Base-by-base conservation (phyloP, 2,797 vertebrate species). In the Parambassis ranga region DNA sequence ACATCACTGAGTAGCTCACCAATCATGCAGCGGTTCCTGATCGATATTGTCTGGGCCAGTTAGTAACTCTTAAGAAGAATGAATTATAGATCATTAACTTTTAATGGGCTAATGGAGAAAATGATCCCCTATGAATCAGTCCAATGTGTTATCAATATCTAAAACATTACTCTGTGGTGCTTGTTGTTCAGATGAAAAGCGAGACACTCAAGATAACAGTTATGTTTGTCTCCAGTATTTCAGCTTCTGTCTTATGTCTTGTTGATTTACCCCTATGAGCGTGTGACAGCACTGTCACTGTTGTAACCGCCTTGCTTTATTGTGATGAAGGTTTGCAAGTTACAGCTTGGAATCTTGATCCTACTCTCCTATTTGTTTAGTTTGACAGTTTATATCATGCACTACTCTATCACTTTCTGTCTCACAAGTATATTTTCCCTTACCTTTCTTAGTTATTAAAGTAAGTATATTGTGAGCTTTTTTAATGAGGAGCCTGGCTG, bases 31-130 rank as follows among this genome's bases (percentile, higher is more conserved):
- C 36, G 36, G 18, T 37, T 57, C 6, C 31, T 58, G n/a, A 69
- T 85, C 75, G 71, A 79, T 82, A 62, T 32, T 28, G 22, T 60
- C 49, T 11, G 3, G 33, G 38, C 30, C 49, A 58, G 42, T 79
- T 68, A 64, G 20, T 68, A 41, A 49, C 72, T 73, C 39, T 37
- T 24, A 20, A 38, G 30, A 18, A 28, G 33, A 52, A 65, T 63
- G 1, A 62, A 62, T 72, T 57, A 78, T 81, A 55, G 61, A 71
- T 80, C 58, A 39, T 74, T 38, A 68, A 69, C 39, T 55, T 84
- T 55, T 51, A 71, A 67, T 67, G 20, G 18, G 5, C 59, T 52
- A 51, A 79, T 70, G 20, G 42, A 31, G 10, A 41, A 70, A 71
- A 46, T 39, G 23, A 2, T 38, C 11, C 33, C 58, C n/a, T 56